phyloP scores from a whole-genome alignment of 2,797 vertebrate species.

The Pseudotriccus pelzelni region DNA sequence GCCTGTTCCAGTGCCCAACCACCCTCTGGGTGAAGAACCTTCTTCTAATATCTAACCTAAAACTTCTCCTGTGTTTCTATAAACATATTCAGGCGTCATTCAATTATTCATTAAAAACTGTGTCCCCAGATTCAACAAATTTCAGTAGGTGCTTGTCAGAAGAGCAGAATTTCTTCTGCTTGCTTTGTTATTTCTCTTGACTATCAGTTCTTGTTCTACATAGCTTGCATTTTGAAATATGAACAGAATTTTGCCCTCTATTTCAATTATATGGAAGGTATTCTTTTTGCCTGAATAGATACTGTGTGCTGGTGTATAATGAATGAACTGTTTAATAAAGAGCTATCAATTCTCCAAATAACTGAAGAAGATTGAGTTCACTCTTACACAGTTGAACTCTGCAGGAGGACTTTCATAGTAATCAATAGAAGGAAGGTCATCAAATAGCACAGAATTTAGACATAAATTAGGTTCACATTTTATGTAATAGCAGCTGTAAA shows the following conservation, averaged over 20 bases:
- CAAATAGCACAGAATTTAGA: neutral
- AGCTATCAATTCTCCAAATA: neutral
- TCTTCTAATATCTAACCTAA: neutral
- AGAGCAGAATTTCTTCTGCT: neutral
- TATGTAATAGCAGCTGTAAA: neutral
- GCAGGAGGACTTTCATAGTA: neutral
- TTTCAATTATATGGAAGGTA: neutral
- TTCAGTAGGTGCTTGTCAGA: neutral
- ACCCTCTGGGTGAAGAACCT: neutral
- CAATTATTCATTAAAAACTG: neutral
- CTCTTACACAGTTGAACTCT: neutral
- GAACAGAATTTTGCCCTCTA: neutral
- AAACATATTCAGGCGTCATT: neutral
- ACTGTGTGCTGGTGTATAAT: neutral
- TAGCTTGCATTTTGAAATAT: neutral
- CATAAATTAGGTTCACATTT: neutral
- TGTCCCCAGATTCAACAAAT: neutral
- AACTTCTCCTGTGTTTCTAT: neutral
- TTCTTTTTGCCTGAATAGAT: neutral
- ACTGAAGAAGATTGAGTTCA: conserved; percentile 4
- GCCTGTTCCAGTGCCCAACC: neutral
- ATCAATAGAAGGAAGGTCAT: neutral
- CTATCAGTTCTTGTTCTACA: neutral
- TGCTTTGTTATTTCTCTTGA: neutral
- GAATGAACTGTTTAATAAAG: neutral